These are phyloP conservation scores for Pemphredon lugubris DNA, from an alignment of 2,888 invertebrate species.

Conservation along the genomic window DNA sequence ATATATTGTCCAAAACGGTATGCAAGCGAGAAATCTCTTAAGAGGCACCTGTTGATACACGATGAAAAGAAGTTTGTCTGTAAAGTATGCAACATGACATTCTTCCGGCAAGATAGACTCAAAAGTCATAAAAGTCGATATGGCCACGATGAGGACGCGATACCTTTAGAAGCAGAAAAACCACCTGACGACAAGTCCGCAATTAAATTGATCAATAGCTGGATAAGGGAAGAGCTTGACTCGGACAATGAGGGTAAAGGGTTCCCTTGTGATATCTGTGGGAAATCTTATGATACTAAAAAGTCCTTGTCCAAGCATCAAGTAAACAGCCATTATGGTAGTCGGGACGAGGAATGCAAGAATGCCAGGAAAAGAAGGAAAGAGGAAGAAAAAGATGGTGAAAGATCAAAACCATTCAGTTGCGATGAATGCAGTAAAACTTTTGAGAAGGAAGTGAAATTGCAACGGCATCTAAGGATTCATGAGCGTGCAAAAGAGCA, in stretches of 20 bases:
- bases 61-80: constrained; percentile 66
- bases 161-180: constrained; percentile 55
- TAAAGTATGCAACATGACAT: constrained; percentile 70
- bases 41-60: constrained; percentile 60
- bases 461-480: constrained; percentile 69
- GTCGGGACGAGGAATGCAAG: constrained; percentile 32
- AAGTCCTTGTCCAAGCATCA: constrained; percentile 72
- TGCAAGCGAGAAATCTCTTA: constrained; percentile 55
- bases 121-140: constrained; percentile 66
- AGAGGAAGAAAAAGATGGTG: constrained; percentile 34
- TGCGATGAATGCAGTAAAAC: constrained; percentile 71
- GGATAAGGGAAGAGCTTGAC: constrained; percentile 74
- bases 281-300: constrained; percentile 73
- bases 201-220: constrained; percentile 73
- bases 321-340: constrained; percentile 61
- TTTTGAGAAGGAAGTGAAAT: constrained; percentile 71
- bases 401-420: constrained; percentile 60
- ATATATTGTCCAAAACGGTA: constrained; percentile 59
- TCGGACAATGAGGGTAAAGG: constrained; percentile 72
- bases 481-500: constrained; percentile 72
- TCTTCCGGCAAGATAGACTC: constrained; percentile 65
- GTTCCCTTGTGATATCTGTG: constrained; percentile 70
- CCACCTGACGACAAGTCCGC: constrained; percentile 70
- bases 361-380: constrained; percentile 49
- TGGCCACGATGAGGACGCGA: constrained; percentile 59